A percentile compares a stretch with the other conserved stretches of the same genome.
Conservation (phyloP, 2,113 vertebrate species). For the Nanorana parkeri region DNA sequence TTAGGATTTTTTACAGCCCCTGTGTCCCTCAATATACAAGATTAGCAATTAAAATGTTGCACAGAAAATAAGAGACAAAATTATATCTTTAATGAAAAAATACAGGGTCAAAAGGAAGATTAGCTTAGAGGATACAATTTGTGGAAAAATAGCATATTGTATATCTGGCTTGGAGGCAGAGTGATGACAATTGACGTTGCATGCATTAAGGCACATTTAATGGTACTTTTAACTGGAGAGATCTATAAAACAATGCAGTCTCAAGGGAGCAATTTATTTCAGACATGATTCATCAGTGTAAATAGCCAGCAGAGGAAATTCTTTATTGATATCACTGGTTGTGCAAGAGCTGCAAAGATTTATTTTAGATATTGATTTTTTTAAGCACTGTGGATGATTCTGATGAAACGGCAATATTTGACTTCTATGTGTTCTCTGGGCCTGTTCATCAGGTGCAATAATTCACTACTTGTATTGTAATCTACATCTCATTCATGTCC, state of each 20-base stretch:
- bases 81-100: not conserved
- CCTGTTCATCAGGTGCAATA: not conserved
- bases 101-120: no score
- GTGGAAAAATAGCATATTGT: constrained; percentile 1
- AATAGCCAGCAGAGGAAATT: not conserved
- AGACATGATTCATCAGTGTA: constrained; percentile 30
- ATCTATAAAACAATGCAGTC: constrained; percentile 29
- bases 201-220: constrained; percentile 38
- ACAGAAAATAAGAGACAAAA: not conserved
- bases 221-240: constrained; percentile 34
- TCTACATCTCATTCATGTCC: no score
- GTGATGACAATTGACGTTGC: constrained; percentile 9
- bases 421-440: not conserved
- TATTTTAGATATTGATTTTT: constrained; percentile 19
- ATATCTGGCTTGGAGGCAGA: constrained; percentile 8
- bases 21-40: not conserved
- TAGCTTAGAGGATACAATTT: not conserved
- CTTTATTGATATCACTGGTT: not conserved
- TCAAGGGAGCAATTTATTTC: constrained; percentile 25
- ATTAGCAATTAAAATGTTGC: not conserved
- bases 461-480: no score
- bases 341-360: not conserved
- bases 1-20: no score
- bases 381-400: not conserved
- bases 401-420: not conserved